A percentile compares a stretch with the other conserved stretches of the same genome.
phyloP scores from a whole-genome alignment of 2,888 invertebrate species.

The Oxycera nigricornis region DNA sequence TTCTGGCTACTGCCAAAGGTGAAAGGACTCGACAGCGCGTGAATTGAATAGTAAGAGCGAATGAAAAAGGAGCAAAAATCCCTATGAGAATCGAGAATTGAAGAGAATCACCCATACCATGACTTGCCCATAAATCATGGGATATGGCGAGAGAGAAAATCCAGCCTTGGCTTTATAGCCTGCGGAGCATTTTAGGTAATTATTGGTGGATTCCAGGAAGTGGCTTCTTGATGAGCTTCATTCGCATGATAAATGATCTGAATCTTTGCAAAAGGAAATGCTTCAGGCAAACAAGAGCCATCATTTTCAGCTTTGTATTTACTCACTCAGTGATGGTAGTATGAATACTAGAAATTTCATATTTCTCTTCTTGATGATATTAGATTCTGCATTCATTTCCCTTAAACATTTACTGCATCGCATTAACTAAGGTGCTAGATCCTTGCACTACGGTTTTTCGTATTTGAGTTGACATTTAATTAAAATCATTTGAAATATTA shows the following conservation, averaged over 20 bases:
- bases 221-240: conserved; percentile 21
- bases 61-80: background rate
- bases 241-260: conserved; percentile 32
- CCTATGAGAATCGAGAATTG: background rate
- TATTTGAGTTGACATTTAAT: conserved; percentile 36
- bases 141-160: background rate
- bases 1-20: background rate
- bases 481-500: conserved; percentile 38
- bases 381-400: too few relatives aligned
- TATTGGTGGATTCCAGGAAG: conserved; percentile 24
- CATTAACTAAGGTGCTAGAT: conserved; percentile 27
- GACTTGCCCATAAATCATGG: conserved; percentile 25
- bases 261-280: background rate
- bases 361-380: background rate
- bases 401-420: conserved; percentile 3
- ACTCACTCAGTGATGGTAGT: background rate
- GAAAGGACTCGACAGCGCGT: background rate
- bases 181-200: conserved; percentile 25
- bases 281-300: conserved; percentile 1
- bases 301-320: background rate
- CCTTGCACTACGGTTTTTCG: conserved; percentile 24
- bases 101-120: background rate
- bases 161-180: conserved; percentile 20
- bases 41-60: background rate
- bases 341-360: background rate